Conservation (phyloP, 1,140 invertebrate species). For the Caenorhabditis briggsae region DNA sequence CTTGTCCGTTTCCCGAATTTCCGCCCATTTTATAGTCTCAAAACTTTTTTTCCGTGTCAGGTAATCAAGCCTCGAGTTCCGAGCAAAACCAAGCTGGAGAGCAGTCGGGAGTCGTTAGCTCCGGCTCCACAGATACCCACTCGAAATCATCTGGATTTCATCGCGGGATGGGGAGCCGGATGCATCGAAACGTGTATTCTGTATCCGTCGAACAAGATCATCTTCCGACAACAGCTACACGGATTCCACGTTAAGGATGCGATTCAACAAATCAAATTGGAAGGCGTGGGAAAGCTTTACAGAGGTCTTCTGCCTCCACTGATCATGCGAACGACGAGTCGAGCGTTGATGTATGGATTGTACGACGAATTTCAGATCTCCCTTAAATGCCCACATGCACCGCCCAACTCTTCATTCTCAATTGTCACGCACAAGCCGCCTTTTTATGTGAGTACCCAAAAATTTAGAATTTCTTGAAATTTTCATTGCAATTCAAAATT, state of each 20-base stretch:
- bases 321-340: constrained; percentile 90
- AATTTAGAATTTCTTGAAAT: not conserved
- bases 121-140: not conserved
- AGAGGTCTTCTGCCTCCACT: constrained; percentile 93
- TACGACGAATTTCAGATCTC: constrained; percentile 82
- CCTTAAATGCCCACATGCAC: constrained; percentile 79
- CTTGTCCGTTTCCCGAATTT: no score
- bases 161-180: constrained; percentile 93
- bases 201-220: constrained; percentile 96
- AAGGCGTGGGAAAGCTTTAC: constrained; percentile 89
- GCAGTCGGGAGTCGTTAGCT: constrained; percentile 17
- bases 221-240: constrained; percentile 91
- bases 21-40: no score
- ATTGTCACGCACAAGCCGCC: constrained; percentile 71
- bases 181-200: constrained; percentile 92
- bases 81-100: constrained; percentile 27
- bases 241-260: constrained; percentile 79
- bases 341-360: constrained; percentile 95
- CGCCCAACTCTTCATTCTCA: constrained; percentile 62
- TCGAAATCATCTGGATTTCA: constrained; percentile 83
- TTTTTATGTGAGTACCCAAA: constrained; percentile 71
- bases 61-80: constrained; percentile 44
- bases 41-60: not conserved
- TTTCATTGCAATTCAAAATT: constrained; percentile 72
- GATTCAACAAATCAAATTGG: constrained; percentile 82